phyloP scores from a whole-genome alignment of 2,888 invertebrate species.

The Dioctria linearis region DNA sequence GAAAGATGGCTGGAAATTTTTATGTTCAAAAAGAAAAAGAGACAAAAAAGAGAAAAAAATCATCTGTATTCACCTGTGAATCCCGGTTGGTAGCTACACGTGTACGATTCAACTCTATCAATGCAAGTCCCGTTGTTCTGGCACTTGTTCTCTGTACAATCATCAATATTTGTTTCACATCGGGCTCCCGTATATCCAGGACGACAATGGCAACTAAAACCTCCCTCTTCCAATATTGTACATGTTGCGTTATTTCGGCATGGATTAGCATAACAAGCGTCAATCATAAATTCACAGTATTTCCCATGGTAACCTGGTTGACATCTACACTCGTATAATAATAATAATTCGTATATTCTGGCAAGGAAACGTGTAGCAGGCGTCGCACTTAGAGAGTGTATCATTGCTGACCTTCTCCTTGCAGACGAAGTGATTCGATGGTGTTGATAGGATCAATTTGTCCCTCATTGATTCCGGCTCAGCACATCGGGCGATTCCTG shows the following conservation, averaged over 20 bases:
- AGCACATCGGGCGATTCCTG: conserved; percentile 96
- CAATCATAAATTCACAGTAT: conserved; percentile 94
- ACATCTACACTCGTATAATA: conserved; percentile 88
- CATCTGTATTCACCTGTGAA: conserved; percentile 82
- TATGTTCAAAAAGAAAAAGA: no score
- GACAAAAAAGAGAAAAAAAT: no score
- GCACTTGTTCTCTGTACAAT: conserved; percentile 90
- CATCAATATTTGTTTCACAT: conserved; percentile 97
- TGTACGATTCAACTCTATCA: conserved; percentile 90
- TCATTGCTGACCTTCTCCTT: conserved; percentile 83
- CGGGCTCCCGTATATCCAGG: conserved; percentile 94
- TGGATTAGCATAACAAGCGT: conserved; percentile 98
- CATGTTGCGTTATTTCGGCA: conserved; percentile 93
- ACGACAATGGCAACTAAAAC: conserved; percentile 94
- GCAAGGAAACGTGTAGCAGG: conserved; percentile 95
- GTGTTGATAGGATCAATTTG: conserved; percentile 93
- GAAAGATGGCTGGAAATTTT: no score
- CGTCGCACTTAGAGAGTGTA: conserved; percentile 94
- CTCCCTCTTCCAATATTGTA: conserved; percentile 92
- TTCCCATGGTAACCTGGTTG: conserved; percentile 96
- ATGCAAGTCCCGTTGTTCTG: conserved; percentile 96
- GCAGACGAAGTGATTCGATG: conserved; percentile 86
- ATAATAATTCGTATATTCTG: no score
- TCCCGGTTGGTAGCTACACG: conserved; percentile 90
- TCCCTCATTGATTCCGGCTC: conserved; percentile 92